Evolutionary conservation across 2,888 invertebrate species (phyloP).

Genomic region (Onchidella celtica): DNA sequence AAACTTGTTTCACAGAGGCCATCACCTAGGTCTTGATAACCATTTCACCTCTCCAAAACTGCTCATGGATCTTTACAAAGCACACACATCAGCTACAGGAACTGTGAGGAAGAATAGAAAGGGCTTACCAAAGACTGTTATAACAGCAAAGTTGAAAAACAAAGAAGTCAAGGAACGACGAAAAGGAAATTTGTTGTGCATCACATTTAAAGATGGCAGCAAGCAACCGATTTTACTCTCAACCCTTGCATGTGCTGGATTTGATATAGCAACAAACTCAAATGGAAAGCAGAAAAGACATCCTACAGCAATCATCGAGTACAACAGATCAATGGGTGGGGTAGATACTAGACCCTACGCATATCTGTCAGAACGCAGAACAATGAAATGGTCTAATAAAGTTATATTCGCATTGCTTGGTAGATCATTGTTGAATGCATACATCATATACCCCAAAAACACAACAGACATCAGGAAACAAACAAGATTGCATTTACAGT

Average conservation of each 20-base stretch:
- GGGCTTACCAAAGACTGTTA: slow-evolving; percentile 8
- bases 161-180: slow-evolving; percentile 24
- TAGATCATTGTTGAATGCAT: slow-evolving; percentile 9
- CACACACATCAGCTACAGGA: slow-evolving; percentile 16
- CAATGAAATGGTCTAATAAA: slow-evolving; percentile 30
- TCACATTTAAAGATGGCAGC: slow-evolving; percentile 27
- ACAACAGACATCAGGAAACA: neutral
- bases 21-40: slow-evolving; percentile 29
- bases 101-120: slow-evolving; percentile 25
- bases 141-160: slow-evolving; percentile 16
- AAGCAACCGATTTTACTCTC: slow-evolving; percentile 8
- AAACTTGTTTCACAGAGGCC: neutral
- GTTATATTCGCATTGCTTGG: slow-evolving; percentile 14
- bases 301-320: slow-evolving; percentile 3
- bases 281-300: slow-evolving; percentile 3
- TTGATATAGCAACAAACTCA: neutral
- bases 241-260: neutral
- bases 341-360: slow-evolving; percentile 35
- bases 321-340: slow-evolving; percentile 40
- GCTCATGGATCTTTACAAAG: slow-evolving; percentile 13
- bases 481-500: slow-evolving; percentile 4
- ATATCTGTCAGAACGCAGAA: slow-evolving; percentile 35
- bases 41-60: slow-evolving; percentile 26
- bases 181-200: slow-evolving; percentile 25
- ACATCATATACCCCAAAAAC: slow-evolving; percentile 6